Percentiles rank a stretch among this genome's conserved stretches.
Conservation (phyloP, 2,113 vertebrate species). For the Pongo pygmaeus region DNA sequence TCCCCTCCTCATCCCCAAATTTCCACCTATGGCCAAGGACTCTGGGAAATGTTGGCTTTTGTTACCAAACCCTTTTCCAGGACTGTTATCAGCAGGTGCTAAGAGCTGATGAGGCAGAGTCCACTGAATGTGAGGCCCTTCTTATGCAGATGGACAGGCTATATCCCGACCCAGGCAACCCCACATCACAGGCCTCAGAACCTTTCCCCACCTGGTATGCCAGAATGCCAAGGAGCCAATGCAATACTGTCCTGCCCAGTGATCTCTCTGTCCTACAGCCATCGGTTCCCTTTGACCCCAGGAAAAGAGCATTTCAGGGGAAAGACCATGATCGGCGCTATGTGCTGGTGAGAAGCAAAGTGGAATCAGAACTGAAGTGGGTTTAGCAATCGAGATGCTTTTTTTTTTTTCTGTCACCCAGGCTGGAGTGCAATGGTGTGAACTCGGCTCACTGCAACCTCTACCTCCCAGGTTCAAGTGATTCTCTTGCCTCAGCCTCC, state of each 20-base stretch:
- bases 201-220: no score
- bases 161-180: background rate
- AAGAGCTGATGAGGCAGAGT: background rate
- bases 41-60: background rate
- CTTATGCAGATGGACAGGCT: background rate
- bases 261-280: background rate
- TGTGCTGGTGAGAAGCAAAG: background rate
- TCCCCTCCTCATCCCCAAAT: no score
- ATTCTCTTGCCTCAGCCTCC: no score
- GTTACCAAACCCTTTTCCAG: background rate
- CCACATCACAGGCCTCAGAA: background rate
- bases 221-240: background rate
- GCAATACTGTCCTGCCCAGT: background rate
- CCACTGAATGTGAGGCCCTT: background rate
- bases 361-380: background rate
- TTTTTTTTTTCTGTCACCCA: no score
- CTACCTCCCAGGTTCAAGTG: no score
- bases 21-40: no score
- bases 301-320: background rate
- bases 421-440: no score
- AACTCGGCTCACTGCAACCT: no score
- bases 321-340: background rate
- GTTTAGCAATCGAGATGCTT: no score
- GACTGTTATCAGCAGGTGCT: background rate
- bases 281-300: background rate